phyloP scores from a whole-genome alignment of 2,888 invertebrate species.

The Julus scanicus region DNA sequence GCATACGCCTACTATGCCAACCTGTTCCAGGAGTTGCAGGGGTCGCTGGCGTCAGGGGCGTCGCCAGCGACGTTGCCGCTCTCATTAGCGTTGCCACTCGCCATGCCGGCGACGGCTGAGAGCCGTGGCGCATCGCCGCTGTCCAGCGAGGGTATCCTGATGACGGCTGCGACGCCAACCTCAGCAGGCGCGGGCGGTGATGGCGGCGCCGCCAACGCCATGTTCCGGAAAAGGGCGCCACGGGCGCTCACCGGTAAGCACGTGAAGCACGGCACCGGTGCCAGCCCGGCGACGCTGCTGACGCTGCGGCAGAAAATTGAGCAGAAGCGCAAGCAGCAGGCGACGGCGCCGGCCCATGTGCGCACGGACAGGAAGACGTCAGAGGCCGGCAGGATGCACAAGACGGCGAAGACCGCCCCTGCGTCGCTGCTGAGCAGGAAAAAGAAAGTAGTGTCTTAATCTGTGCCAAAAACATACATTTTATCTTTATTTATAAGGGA shows the following conservation, averaged over 20 bases:
- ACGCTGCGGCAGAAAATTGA: constrained; percentile 67
- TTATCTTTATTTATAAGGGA: background rate
- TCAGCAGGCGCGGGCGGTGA: background rate
- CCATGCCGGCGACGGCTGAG: constrained; percentile 1
- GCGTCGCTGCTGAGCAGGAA: constrained; percentile 7
- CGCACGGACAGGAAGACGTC: background rate
- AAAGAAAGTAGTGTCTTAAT: background rate
- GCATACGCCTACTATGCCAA: constrained; percentile 50
- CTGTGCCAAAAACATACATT: background rate
- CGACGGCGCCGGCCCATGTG: background rate
- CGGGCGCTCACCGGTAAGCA: constrained; percentile 67
- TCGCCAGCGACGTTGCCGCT: constrained; percentile 26
- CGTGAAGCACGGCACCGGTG: constrained; percentile 67
- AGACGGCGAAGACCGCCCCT: background rate
- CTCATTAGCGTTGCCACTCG: constrained; percentile 49
- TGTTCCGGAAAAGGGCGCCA: constrained; percentile 64
- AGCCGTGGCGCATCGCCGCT: constrained; percentile 7
- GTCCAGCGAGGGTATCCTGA: constrained; percentile 27
- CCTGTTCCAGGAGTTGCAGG: constrained; percentile 51
- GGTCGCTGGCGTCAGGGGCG: constrained; percentile 27
- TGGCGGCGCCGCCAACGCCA: constrained; percentile 58
- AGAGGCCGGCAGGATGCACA: background rate
- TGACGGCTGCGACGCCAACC: background rate
- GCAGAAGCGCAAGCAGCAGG: constrained; percentile 60
- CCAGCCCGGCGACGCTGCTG: constrained; percentile 66